Base-by-base conservation (phyloP, 2,888 invertebrate genomes). In the Philhelius pedissequus region DNA sequence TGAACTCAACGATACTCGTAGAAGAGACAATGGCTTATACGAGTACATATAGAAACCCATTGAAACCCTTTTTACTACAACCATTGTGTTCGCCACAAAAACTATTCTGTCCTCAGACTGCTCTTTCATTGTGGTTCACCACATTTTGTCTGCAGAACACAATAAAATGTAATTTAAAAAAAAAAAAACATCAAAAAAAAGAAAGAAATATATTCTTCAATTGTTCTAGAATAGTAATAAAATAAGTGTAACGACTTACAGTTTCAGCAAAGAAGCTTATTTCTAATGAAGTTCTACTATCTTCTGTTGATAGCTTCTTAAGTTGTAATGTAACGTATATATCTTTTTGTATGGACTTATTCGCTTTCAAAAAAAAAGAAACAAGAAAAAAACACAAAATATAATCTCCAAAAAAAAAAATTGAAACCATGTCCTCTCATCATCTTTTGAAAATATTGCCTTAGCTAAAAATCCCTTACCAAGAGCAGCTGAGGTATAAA, bases 231-330 rank as follows among this genome's bases (percentile, higher is more conserved):
- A 48, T 22, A 5, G 64, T 32, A 50, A 35, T 27, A 30, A 38
- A 68, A 68, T 27, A 68, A 75, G 27, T 32, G 35, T 58, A 40
- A 43, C 62, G 54, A 68, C 68, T 45, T 35, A 15, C 22, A 48
- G 13, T 30, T n/a, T n/a, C 48, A 25, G n/a, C 45, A 62, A 62
- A 69, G 54, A 69, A 74, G 69, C 74, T 74, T 62, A 80, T 68
- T 74, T 38, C 38, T 35, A 69, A 74, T 68, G 60, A 62, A 50
- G 64, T 32, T 54, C 54, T 27, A 22, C 58, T 30, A 45, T 62
- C 58, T 8, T 8, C 15, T 15, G 15, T 25, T 56, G 58, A 78
- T 48, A n/a, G 48, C 52, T 18, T 32, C 40, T 56, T 54, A 15
- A 73, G 20, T 71, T 68, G 25, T 48, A 75, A 70, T 64, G 48